phyloP scores from a whole-genome alignment of 2,113 vertebrate genomes.

The Bubo scandiacus region DNA sequence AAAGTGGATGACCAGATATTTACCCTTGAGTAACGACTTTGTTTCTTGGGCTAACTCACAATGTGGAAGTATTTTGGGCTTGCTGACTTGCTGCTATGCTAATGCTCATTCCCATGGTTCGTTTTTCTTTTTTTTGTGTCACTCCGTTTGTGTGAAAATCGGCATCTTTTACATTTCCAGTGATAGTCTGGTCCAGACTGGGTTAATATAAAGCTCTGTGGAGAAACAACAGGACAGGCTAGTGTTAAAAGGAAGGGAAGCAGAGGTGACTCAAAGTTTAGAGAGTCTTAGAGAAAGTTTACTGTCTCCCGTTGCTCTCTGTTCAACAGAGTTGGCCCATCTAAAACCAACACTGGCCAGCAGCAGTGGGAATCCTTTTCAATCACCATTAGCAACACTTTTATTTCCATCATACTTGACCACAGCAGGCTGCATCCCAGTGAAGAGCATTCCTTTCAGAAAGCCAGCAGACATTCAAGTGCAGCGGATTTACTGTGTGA shows the following conservation, averaged over 20 bases:
- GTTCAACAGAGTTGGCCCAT: conserved; percentile 65
- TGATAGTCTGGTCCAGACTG: not conserved
- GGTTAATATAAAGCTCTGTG: conserved; percentile 27
- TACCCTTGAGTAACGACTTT: not conserved
- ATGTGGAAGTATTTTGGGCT: not conserved
- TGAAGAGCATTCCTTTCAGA: conserved; percentile 75
- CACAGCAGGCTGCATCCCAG: conserved; percentile 66
- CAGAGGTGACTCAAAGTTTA: conserved; percentile 71
- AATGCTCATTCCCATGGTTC: not conserved
- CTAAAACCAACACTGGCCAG: conserved; percentile 69
- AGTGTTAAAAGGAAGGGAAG: conserved; percentile 46
- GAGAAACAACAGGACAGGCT: not conserved
- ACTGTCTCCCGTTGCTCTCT: conserved; percentile 73
- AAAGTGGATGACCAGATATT: not conserved
- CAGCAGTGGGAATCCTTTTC: conserved; percentile 78
- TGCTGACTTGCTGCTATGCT: not conserved
- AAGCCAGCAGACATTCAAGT: conserved; percentile 75
- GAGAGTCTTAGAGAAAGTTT: conserved; percentile 68
- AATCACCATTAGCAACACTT: conserved; percentile 79
- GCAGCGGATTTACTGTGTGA: conserved; percentile 82
- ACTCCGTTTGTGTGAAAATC: not conserved
- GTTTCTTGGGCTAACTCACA: not conserved
- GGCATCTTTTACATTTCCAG: not conserved
- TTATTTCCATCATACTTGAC: conserved; percentile 77
- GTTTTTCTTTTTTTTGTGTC: not conserved